Base-by-base conservation (phyloP, 2,888 invertebrate species). In the Nudaria mundana region DNA sequence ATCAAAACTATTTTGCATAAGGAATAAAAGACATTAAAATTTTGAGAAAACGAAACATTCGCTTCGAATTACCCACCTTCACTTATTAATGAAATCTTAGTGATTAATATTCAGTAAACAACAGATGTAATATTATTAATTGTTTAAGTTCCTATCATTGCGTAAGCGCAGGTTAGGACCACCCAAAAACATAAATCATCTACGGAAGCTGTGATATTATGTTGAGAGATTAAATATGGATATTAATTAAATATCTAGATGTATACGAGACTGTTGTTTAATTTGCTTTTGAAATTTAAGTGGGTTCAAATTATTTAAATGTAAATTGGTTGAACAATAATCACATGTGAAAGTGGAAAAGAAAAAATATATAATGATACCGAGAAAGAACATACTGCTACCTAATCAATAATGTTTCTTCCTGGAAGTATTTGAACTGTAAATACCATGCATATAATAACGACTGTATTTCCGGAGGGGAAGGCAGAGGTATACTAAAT, bases 101-200 rank as follows among this genome's bases (percentile, higher is more conserved):
- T 40, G 34, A 55, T 56, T 46, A 59, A 41, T 49, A 37, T 41
- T 38, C 26, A 25, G 8, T 38, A 30, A 40, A 42, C 35, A 59
- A 54, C 64, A 61, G 62, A 59, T 64, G 64, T 53, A 11, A n/a
- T 40, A 46, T 47, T 50, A 56, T 63, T 63, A 56, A 61, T 63
- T 56, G 56, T 51, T 42, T 45, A 48, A 43, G 39, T 24, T 44
- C 44, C 38, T 32, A 44, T 26, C 33, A 36, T 47, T 46, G 30
- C 34, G 31, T 28, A 39, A 40, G 26, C 20, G 30, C 11, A 43
- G 49, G 23, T 32, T 24, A 5, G 30, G 42, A 52, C 62, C 58
- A 61, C 58, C 58, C 61, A 60, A 38, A 31, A 11, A 24, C 31
- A 52, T 59, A 54, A 59, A 61, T 59, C 54, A 60, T 61, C 28